A percentile compares a stretch with the other conserved stretches of the same genome.
phyloP scores from a whole-genome alignment of 1,140 invertebrate genomes.

The Brachionus koreanus region DNA sequence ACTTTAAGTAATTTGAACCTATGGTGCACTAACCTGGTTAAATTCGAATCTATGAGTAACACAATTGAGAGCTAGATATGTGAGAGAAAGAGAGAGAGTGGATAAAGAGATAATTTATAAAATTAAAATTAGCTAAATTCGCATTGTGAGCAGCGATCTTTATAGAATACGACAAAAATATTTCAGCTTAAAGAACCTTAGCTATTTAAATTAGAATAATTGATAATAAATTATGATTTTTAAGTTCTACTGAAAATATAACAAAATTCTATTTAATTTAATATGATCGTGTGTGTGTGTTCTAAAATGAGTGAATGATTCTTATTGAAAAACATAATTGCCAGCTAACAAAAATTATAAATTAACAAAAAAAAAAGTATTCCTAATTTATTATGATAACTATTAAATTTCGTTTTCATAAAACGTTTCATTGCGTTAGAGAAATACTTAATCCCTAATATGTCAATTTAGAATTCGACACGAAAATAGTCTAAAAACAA shows the following conservation, averaged over 20 bases:
- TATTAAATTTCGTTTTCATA: neutral
- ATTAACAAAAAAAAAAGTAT: conserved; percentile 1
- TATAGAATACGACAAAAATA: neutral
- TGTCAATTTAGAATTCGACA: neutral
- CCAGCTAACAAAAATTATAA: neutral
- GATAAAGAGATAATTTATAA: neutral
- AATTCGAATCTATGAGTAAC: neutral
- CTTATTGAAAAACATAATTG: neutral
- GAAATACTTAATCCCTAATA: neutral
- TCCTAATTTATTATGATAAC: conserved; percentile 31
- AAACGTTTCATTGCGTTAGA: neutral
- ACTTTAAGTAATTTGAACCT: neutral
- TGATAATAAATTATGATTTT: neutral
- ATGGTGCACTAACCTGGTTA: neutral
- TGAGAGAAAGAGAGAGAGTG: neutral
- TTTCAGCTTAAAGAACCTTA: neutral
- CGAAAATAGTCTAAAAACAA: neutral
- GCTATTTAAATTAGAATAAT: neutral
- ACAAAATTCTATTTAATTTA: neutral
- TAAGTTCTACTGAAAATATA: neutral
- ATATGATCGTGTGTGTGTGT: neutral
- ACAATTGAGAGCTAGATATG: neutral
- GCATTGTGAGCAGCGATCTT: neutral
- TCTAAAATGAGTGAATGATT: neutral
- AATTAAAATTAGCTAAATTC: neutral